These are phyloP conservation scores for Ciconia nigra DNA, from an alignment of 2,797 vertebrate genomes.

Conservation along the genomic window DNA sequence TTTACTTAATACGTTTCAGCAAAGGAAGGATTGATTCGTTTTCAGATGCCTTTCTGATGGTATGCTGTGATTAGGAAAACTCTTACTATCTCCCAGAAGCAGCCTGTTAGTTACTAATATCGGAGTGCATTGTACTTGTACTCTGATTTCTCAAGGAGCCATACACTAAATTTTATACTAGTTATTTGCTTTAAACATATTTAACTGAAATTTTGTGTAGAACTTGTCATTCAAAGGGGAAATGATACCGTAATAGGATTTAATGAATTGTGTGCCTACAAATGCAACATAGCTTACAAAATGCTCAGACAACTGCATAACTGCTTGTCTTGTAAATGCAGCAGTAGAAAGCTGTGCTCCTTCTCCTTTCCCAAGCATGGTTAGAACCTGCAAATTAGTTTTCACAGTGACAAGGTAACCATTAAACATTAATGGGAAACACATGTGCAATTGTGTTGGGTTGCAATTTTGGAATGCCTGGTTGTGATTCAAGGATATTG, in stretches of 20 bases:
- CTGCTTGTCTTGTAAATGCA: background rate
- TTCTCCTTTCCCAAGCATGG: background rate
- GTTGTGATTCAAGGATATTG: background rate
- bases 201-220: background rate
- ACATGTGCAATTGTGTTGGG: accelerated
- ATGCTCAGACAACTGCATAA: background rate
- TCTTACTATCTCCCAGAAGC: background rate
- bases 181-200: background rate
- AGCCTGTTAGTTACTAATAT: background rate
- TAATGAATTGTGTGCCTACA: background rate
- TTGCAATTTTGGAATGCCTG: background rate
- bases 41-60: background rate
- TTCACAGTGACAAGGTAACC: background rate
- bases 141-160: background rate
- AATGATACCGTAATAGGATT: background rate
- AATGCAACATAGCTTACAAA: background rate
- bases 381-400: background rate
- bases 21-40: background rate
- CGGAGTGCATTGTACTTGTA: accelerated
- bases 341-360: background rate
- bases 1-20: background rate
- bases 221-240: background rate
- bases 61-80: background rate
- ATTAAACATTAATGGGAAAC: background rate
- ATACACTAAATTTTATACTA: background rate